A percentile compares a stretch with the other conserved stretches of the same genome.
Conservation (phyloP, 2,113 vertebrate species). For the Grus americana region DNA sequence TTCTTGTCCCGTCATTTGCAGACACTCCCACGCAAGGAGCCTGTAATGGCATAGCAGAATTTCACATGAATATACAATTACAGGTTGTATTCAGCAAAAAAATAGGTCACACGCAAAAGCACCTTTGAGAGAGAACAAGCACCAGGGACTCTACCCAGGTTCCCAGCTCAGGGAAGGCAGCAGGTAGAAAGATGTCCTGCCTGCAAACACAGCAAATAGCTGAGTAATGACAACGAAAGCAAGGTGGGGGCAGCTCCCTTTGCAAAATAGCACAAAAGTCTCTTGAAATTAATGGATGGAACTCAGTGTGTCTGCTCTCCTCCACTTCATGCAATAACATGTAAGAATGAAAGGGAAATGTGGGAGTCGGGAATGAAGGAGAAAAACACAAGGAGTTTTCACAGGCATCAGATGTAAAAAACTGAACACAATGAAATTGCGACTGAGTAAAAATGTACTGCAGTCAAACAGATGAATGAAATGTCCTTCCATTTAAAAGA, state of each 20-base stretch:
- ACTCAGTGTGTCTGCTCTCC: not conserved
- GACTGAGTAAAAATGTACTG: not conserved
- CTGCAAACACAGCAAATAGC: not conserved
- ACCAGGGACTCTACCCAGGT: not conserved
- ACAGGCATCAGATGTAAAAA: not conserved
- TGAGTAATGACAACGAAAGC: not conserved
- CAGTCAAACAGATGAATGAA: not conserved
- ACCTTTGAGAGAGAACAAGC: not conserved
- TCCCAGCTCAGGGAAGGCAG: not conserved
- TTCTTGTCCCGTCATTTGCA: constrained; percentile 21
- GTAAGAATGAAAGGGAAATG: not conserved
- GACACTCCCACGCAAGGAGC: not conserved
- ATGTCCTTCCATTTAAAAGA: not conserved
- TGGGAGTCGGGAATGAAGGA: not conserved
- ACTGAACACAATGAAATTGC: not conserved
- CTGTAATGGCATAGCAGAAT: not conserved
- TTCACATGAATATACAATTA: constrained; percentile 40
- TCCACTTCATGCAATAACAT: not conserved
- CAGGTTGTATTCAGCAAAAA: constrained; percentile 1
- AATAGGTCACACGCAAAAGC: constrained; percentile 2
- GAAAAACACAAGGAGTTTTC: not conserved
- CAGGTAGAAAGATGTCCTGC: not conserved
- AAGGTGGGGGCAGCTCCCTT: not conserved
- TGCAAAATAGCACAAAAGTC: not conserved
- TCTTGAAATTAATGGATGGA: not conserved